A percentile compares a stretch with the other conserved stretches of the same genome.
These are phyloP conservation scores for Mesoclemmys tuberculata DNA, from an alignment of 2,113 vertebrate genomes.

Conservation along the genomic window DNA sequence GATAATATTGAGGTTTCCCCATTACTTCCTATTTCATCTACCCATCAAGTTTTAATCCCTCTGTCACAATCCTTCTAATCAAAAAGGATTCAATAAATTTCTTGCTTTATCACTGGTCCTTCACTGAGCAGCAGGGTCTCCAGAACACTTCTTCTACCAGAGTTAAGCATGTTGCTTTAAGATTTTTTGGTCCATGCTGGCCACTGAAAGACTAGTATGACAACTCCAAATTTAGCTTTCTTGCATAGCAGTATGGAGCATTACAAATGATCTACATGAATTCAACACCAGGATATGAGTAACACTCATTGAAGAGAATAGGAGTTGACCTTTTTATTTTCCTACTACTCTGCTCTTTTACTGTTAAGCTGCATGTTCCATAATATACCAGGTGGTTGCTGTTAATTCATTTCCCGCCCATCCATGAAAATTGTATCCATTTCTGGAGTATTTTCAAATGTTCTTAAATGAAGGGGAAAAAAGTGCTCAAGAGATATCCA, in stretches of 20 bases:
- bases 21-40: not conserved
- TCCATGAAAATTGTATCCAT: not conserved
- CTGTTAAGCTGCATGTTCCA: not conserved
- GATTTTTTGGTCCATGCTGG: not conserved
- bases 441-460: not conserved
- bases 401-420: not conserved
- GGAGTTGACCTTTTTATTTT: not conserved
- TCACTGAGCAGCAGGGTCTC: conserved; percentile 4
- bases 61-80: not conserved
- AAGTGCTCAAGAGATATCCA: not conserved
- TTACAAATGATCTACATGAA: not conserved
- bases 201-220: not conserved
- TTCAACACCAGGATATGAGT: not conserved
- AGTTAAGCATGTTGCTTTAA: not conserved
- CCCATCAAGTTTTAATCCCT: not conserved
- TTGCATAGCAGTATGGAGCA: not conserved
- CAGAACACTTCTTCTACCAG: not conserved
- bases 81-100: not conserved
- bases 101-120: not conserved
- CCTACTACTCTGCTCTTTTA: not conserved
- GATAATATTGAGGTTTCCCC: not conserved
- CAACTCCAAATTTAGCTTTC: not conserved
- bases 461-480: not conserved
- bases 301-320: not conserved
- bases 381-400: conserved; percentile 20